Conservation (phyloP, 2,113 vertebrate genomes). For the Calonectris borealis region DNA sequence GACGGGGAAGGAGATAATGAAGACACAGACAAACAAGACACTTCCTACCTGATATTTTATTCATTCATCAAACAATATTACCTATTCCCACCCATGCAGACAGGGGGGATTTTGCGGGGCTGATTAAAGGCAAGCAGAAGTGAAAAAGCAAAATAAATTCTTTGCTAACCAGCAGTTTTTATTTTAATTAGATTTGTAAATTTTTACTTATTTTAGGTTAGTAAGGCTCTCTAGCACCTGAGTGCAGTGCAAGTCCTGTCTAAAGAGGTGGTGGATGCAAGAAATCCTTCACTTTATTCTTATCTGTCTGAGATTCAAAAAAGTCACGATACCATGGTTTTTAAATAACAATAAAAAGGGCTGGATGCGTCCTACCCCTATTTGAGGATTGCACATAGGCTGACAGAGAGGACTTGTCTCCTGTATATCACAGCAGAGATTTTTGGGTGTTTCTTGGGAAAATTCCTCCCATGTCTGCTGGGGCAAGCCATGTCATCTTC, state of each 20-base stretch:
- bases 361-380: accelerated
- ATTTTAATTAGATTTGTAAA: neutral
- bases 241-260: neutral
- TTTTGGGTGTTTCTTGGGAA: neutral
- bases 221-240: neutral
- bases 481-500: neutral
- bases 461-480: neutral
- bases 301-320: neutral
- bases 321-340: accelerated
- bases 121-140: neutral
- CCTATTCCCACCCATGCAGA: neutral
- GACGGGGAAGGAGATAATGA: constrained; percentile 28
- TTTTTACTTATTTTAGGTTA: neutral
- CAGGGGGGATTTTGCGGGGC: neutral
- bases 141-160: neutral
- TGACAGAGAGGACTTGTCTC: neutral
- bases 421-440: neutral
- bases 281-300: neutral
- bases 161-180: neutral
- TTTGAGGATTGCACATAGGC: neutral
- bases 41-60: constrained; percentile 52
- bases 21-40: constrained; percentile 45
- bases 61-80: constrained; percentile 54
- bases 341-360: neutral
- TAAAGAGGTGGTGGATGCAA: neutral